Base-by-base conservation (phyloP, 2,888 invertebrate species). In the Tanypteryx hageni region DNA sequence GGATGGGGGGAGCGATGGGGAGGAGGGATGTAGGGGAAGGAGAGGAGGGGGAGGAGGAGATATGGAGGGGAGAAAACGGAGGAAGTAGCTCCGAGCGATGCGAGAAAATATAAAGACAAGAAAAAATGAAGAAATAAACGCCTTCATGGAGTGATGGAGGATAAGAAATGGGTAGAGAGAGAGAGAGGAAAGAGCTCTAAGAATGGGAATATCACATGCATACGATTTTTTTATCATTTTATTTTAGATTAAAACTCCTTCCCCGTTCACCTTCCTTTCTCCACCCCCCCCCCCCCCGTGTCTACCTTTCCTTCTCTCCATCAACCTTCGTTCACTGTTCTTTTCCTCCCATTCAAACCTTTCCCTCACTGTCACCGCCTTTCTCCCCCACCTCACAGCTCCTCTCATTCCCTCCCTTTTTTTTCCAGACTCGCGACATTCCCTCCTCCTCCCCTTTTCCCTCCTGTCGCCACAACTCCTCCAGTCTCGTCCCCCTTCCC, bases 151-250 rank as follows among this genome's bases (percentile, higher is more conserved):
- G 13, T 10, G 13, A 56, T 44, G 56, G 56, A 57, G 57, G n/a
- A n/a, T n/a, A n/a, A n/a, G n/a, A n/a, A n/a, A n/a, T 27, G 56
- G 83, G 56, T 13, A 57, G 57, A n/a, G 56, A 57, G n/a, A 44
- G 83, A 57, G 56, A 14, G 11, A 14, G 31, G 44, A 16, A 64
- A 56, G n/a, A n/a, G n/a, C n/a, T n/a, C n/a, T n/a, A n/a, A n/a
- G 56, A 89, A 89, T 44, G n/a, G 44, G n/a, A 18, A 68, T 64
- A 44, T 89, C 89, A 89, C 89, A 44, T 89, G 68, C 64, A 89
- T 44, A 89, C 31, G 16, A 31, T 86, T 61, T 86, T 86, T 27
- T 27, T 64, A 9, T 61, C 44, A n/a, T 89, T 89, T 89, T 89
- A 18, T 56, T 64, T 44, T 4, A 68, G 64, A 61, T 64, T 68